Evolutionary conservation across 1,140 invertebrate species (phyloP), one percentile per base, ranked within the genome.

Genomic region (Bombus huntii): DNA sequence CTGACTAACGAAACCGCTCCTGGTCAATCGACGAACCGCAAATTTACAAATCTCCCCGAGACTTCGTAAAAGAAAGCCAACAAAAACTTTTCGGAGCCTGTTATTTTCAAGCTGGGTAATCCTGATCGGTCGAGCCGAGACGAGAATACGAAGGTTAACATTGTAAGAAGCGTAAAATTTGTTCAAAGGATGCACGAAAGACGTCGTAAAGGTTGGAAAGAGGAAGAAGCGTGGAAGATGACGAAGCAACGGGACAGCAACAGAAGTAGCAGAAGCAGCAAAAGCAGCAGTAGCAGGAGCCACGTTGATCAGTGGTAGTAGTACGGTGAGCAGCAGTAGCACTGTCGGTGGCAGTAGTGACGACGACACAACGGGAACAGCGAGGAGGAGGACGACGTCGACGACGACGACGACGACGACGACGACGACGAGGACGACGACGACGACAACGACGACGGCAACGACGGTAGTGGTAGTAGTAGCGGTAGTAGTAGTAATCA

Each of bases 201-300:
- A 76, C 42, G 47, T 76, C 12, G 57, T n/a, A 53, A 42, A 34
- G 31, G 28, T 10, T 65, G 4, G 22, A 65, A 34, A 47, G 47
- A 78, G 80, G 81, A 88, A 86, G 75, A 82, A 89, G 75, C 79
- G 62, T 73, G 71, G 57, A 70, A 86, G 73, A 82, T 68, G 74
- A 15, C 28, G 37, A 74, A 42, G 65, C 1, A 18, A 65, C 74
- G 15, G 25, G 25, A 31, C 66, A 42, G 37, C 25, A 39, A 31
- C 65, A 68, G n/a, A 6, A 68, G 22, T 22, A 66, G 44, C 12
- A 53, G 42, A 8, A 78, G 39, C 13, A 79, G 72, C 31, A 42
- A 57, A 53, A 72, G 34, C n/a, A n/a, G 65, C 25, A 59, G 47
- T 34, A 66, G 65, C 79, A 57, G 39, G 18, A 31, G 25, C 31